These are phyloP conservation scores for Myopa testacea DNA, from an alignment of 2,888 invertebrate genomes.

Conservation along the genomic window DNA sequence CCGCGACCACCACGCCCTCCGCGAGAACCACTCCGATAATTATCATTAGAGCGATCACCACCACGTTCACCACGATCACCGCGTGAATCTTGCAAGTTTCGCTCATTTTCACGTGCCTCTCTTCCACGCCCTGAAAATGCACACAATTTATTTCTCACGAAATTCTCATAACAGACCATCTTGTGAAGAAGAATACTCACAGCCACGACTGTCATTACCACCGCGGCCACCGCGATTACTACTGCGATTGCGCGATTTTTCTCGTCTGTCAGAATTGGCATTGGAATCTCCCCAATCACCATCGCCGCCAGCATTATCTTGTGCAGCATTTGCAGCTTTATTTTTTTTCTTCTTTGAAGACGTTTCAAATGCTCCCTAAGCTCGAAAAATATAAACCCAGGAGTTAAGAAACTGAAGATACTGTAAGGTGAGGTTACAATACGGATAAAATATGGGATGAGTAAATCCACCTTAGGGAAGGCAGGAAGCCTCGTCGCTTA, in stretches of 20 bases:
- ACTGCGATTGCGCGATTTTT: slow-evolving; percentile 67
- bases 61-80: slow-evolving; percentile 61
- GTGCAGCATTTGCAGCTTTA: slow-evolving; percentile 74
- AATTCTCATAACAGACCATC: background rate
- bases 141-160: background rate
- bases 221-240: slow-evolving; percentile 68
- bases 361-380: slow-evolving; percentile 86
- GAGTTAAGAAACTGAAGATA: too few relatives aligned
- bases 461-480: too few relatives aligned
- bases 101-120: slow-evolving; percentile 76
- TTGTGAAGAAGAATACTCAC: slow-evolving; percentile 55
- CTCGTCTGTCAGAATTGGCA: slow-evolving; percentile 65
- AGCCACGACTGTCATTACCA: slow-evolving; percentile 72
- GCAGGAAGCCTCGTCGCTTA: too few relatives aligned
- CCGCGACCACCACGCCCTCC: slow-evolving; percentile 66
- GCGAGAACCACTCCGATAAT: slow-evolving; percentile 52
- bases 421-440: too few relatives aligned
- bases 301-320: slow-evolving; percentile 69
- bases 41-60: slow-evolving; percentile 49
- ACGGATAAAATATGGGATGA: too few relatives aligned
- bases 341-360: slow-evolving; percentile 90
- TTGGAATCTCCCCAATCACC: slow-evolving; percentile 66
- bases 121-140: slow-evolving; percentile 70
- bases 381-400: slow-evolving; percentile 16
- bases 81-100: slow-evolving; percentile 67